Base-by-base conservation (phyloP, 2,888 invertebrate species). In the Apamea anceps region DNA sequence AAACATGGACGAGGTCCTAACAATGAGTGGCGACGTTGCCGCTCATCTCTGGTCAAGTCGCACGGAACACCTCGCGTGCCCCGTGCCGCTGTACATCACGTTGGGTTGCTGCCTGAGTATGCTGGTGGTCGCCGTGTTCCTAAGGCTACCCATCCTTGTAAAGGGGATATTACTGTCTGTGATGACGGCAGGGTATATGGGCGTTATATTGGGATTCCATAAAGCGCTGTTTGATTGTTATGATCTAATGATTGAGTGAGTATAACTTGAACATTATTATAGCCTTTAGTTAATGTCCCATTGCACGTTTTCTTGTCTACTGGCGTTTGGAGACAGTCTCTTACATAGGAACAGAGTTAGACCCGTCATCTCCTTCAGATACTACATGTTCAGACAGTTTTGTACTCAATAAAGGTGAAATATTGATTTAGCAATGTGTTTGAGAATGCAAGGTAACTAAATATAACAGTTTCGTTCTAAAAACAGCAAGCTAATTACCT, bases 1-100 rank as follows among this genome's bases (percentile, higher is more conserved):
- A 1, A 95, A 95, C 0, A 97, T 97, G 93, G 94, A 96, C 3
- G 97, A 97, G 10, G 93, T 97, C 21, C 94, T 97, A 67, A 93
- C 94, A 21, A 90, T 93, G 60, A 93, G 91, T 1, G 94, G 93
- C 5, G 93, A 94, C 37, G 89, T 94, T 0, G 93, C 95, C 0
- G 94, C 95, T 0, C 93, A 93, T 0, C 84, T 97, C 0, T 97
- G 97, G 95, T 95, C 96, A 62, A 94, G 94, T 37, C 95, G 96
- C 71, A 88, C 88, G 0, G 98, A 98, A 84, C 99, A 99, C 93
- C 97, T 98, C 73, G 98, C 98, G 32, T 99, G 99, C 91, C 98
- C 98, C 0, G 96, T 99, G 77, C 99, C 99, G 0, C 98, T 99
- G 80, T 99, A 99, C 95, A 98, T 99, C 66, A 98, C 98, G 10